phyloP scores from a whole-genome alignment of 2,797 vertebrate species.

The Pangasius macronema region DNA sequence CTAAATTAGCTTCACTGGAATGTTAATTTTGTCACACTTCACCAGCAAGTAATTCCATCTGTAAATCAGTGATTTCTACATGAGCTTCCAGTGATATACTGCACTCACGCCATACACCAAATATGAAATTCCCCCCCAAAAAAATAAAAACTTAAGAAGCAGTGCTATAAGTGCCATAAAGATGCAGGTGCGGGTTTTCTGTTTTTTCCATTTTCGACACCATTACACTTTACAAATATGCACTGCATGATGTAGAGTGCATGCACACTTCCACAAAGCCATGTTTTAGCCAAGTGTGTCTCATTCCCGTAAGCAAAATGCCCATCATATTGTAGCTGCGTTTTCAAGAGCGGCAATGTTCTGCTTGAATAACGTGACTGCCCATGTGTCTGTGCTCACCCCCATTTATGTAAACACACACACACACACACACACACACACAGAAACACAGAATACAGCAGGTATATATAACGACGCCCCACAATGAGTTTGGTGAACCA shows the following conservation, averaged over 20 bases:
- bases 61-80: neutral
- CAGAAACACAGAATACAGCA: conserved; percentile 12
- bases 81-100: neutral
- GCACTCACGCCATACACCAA: neutral
- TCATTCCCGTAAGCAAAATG: conserved; percentile 8
- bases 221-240: neutral
- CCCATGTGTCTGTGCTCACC: conserved; percentile 15
- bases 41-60: neutral
- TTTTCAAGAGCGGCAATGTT: neutral
- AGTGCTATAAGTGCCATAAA: neutral
- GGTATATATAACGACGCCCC: conserved; percentile 6
- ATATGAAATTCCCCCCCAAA: neutral
- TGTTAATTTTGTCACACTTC: neutral
- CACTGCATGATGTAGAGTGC: neutral
- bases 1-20: neutral
- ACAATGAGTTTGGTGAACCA: conserved; percentile 31
- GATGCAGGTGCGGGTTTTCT: neutral
- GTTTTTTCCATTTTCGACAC: conserved; percentile 5
- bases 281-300: neutral
- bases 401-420: conserved; percentile 25
- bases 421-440: conserved; percentile 16
- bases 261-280: neutral
- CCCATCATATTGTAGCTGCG: neutral
- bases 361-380: conserved; percentile 2
- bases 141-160: neutral